Conservation (phyloP, 2,888 invertebrate genomes). For the Volucella inanis region DNA sequence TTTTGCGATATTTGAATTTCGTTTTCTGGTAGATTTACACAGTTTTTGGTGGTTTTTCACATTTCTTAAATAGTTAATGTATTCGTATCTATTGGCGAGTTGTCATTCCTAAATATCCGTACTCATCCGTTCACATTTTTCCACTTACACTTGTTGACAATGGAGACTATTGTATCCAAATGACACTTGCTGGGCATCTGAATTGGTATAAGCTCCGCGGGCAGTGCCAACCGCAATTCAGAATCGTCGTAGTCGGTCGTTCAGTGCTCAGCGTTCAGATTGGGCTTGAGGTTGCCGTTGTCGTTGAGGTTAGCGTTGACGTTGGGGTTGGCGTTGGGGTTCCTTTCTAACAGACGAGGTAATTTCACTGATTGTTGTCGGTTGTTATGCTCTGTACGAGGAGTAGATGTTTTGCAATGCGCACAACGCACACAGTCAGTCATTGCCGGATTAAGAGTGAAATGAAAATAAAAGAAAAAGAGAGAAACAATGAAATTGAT, state of each 20-base stretch:
- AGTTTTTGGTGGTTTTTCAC: constrained; percentile 42
- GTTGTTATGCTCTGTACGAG: constrained; percentile 69
- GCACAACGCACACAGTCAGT: constrained; percentile 62
- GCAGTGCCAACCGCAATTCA: constrained; percentile 59
- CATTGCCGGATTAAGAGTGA: constrained; percentile 71
- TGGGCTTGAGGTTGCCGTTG: constrained; percentile 44
- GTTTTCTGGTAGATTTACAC: neutral
- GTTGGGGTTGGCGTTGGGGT: constrained; percentile 43
- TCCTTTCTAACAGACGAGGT: constrained; percentile 66
- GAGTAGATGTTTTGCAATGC: constrained; percentile 72
- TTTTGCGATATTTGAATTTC: neutral
- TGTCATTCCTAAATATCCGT: constrained; percentile 60
- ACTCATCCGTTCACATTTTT: constrained; percentile 73
- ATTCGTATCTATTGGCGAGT: constrained; percentile 58
- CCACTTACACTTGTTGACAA: constrained; percentile 74
- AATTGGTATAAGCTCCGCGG: constrained; percentile 63
- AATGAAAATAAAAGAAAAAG: constrained; percentile 50
- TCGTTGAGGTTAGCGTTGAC: neutral
- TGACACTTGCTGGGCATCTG: constrained; percentile 68
- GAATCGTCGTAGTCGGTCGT: constrained; percentile 29
- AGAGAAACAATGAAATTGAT: constrained; percentile 65
- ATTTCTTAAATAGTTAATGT: constrained; percentile 47
- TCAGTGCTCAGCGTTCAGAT: constrained; percentile 14
- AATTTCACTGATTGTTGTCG: constrained; percentile 72
- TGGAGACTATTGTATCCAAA: constrained; percentile 66